phyloP scores from a whole-genome alignment of 2,113 vertebrate species.

The Apodemus speciosus region DNA sequence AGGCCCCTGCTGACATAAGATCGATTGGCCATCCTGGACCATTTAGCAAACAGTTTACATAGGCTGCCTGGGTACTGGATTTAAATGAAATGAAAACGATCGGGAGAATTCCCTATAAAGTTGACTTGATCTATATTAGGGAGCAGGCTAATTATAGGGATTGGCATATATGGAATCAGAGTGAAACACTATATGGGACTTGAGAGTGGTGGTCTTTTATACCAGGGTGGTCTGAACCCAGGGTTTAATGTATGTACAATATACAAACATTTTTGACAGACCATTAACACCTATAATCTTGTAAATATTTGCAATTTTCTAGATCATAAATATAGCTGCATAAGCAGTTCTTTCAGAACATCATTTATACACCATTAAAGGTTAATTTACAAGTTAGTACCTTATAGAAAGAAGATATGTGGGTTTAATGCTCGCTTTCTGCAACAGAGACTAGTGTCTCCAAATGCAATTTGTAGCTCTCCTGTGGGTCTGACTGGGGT shows the following conservation, averaged over 20 bases:
- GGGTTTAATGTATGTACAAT: slow-evolving; percentile 91
- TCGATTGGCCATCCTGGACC: background rate
- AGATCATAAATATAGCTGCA: slow-evolving; percentile 91
- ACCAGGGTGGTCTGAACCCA: slow-evolving; percentile 88
- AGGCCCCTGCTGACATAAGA: slow-evolving; percentile 58
- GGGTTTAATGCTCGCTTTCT: slow-evolving; percentile 86
- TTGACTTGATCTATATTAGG: slow-evolving; percentile 80
- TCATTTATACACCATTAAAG: slow-evolving; percentile 91
- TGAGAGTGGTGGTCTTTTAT: slow-evolving; percentile 88
- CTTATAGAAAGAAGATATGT: slow-evolving; percentile 91
- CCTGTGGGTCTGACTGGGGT: slow-evolving; percentile 85
- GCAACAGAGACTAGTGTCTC: slow-evolving; percentile 87
- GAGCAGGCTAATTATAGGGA: slow-evolving; percentile 83
- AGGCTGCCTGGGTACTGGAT: slow-evolving; percentile 34
- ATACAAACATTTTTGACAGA: slow-evolving; percentile 93
- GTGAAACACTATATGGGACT: slow-evolving; percentile 88
- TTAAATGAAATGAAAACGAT: slow-evolving; percentile 66
- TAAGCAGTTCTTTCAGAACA: slow-evolving; percentile 91
- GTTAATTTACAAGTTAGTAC: slow-evolving; percentile 91
- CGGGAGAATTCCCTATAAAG: slow-evolving; percentile 79
- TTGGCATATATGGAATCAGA: slow-evolving; percentile 87
- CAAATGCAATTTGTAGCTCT: slow-evolving; percentile 89
- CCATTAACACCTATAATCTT: slow-evolving; percentile 93
- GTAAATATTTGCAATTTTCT: slow-evolving; percentile 93
- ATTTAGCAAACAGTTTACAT: slow-evolving; percentile 75